Evolutionary conservation across 2,888 invertebrate species (phyloP).

Genomic region (Amphipyra berbera): DNA sequence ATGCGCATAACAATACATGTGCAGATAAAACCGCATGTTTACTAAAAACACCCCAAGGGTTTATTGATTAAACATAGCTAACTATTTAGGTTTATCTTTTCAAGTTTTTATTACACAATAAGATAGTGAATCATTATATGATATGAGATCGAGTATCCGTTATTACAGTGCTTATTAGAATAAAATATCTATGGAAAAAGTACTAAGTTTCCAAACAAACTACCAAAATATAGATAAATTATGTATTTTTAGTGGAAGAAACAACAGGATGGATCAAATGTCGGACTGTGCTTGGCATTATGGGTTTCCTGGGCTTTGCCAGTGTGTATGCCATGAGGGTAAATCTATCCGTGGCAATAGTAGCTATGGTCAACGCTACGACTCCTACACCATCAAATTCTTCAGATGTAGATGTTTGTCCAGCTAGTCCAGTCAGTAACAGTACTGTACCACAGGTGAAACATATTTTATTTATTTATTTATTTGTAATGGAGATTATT

Average conservation of each 20-base stretch:
- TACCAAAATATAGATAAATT: not conserved
- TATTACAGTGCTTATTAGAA: not conserved
- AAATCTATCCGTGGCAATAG: conserved; percentile 97
- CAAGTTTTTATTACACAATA: too few species aligned
- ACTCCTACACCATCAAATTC: conserved; percentile 89
- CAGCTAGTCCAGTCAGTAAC: conserved; percentile 80
- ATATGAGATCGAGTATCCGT: not conserved
- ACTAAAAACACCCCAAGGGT: not conserved
- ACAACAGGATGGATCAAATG: conserved; percentile 92
- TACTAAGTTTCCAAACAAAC: too few species aligned
- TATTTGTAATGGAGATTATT: not conserved
- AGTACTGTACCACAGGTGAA: conserved; percentile 81
- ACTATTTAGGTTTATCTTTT: not conserved
- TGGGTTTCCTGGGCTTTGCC: conserved; percentile 96
- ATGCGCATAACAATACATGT: too few species aligned
- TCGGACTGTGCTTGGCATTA: conserved; percentile 94
- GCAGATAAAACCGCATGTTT: not conserved
- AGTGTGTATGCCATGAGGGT: conserved; percentile 97
- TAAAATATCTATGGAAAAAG: too few species aligned
- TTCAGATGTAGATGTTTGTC: conserved; percentile 90
- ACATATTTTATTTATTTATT: not conserved
- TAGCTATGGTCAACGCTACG: conserved; percentile 97
- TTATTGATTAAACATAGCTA: not conserved
- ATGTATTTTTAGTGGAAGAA: conserved; percentile 84
- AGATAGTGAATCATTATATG: not conserved